Evolutionary conservation across 2,797 vertebrate species (phyloP).

Genomic region (Syndactyla subalaris): DNA sequence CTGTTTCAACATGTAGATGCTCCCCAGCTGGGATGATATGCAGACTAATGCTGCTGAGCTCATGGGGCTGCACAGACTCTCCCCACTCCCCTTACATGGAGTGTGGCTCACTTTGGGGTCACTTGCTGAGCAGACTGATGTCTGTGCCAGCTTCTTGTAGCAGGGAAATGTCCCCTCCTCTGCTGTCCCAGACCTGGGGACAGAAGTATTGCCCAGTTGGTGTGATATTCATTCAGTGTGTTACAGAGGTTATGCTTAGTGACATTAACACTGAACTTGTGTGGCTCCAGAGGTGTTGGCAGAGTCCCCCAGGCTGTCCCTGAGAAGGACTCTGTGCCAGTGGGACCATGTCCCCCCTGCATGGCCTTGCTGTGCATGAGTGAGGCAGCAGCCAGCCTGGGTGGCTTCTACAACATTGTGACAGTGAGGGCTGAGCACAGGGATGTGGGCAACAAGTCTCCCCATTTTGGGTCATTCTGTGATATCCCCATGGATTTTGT

Average conservation of each 20-base stretch:
- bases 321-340: not conserved
- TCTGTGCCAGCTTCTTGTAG: not conserved
- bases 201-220: no score
- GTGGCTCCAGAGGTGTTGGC: not conserved
- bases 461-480: not conserved
- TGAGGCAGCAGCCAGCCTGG: not conserved
- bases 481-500: not conserved
- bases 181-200: not conserved
- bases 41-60: not conserved
- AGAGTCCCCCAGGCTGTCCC: not conserved
- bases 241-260: not conserved
- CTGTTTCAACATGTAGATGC: fast-evolving
- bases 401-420: fast-evolving
- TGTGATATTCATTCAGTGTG: no score
- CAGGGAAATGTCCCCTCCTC: not conserved
- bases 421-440: not conserved
- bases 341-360: fast-evolving
- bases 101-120: fast-evolving
- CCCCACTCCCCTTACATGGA: fast-evolving
- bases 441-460: not conserved
- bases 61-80: not conserved
- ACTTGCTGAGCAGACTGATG: not conserved
- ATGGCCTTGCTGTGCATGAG: fast-evolving
- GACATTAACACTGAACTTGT: not conserved
- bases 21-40: not conserved